These are phyloP conservation scores for Panzeria rudis DNA, from an alignment of 2,888 invertebrate species.

Conservation along the genomic window DNA sequence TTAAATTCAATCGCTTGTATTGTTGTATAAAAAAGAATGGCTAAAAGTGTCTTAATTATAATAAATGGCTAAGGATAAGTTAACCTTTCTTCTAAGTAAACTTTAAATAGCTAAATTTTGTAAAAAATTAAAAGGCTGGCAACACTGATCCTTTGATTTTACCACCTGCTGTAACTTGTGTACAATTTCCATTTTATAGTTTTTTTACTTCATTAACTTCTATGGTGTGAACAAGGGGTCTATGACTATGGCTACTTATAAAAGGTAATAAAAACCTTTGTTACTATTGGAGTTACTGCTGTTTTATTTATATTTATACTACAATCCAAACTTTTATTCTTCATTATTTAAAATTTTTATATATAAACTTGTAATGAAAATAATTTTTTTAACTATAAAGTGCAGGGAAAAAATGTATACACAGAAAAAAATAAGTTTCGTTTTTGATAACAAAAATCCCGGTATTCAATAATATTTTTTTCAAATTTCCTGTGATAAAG, in stretches of 20 bases:
- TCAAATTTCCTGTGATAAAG: too few species aligned
- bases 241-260: constrained; percentile 42
- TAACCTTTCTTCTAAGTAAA: too few species aligned
- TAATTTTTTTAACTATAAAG: not conserved
- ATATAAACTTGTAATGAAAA: constrained; percentile 2
- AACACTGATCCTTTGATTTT: constrained; percentile 7
- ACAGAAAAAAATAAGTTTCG: too few species aligned
- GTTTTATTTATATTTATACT: not conserved
- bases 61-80: too few species aligned
- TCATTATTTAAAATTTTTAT: not conserved
- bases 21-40: too few species aligned
- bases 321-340: not conserved
- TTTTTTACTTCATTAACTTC: constrained; percentile 19
- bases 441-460: too few species aligned
- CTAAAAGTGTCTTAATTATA: too few species aligned
- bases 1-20: too few species aligned
- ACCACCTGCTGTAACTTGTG: constrained; percentile 19
- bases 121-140: too few species aligned
- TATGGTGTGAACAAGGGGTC: constrained; percentile 36
- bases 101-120: too few species aligned
- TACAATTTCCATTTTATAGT: not conserved
- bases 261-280: constrained; percentile 31
- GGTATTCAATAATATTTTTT: too few species aligned
- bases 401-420: not conserved
- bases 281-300: not conserved